Conservation (phyloP, 2,113 vertebrate genomes). For the Corythoichthys haematopterus region DNA sequence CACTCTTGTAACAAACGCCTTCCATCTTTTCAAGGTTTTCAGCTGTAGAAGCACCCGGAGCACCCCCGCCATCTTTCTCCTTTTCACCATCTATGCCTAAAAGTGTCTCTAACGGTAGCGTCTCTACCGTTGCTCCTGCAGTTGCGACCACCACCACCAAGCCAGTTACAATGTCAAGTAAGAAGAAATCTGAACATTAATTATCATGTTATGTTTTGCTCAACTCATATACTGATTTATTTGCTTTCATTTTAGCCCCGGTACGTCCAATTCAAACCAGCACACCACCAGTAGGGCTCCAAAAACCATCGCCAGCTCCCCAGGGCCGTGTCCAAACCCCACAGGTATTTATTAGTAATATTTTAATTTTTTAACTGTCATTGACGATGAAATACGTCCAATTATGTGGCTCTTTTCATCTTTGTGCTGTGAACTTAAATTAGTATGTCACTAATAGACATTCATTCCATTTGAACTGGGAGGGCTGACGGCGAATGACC, state of each 20-base stretch:
- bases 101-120: slow-evolving; percentile 39
- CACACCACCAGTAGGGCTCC: slow-evolving; percentile 53
- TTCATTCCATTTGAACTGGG: too few species aligned
- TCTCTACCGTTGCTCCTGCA: slow-evolving; percentile 4
- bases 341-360: slow-evolving; percentile 64
- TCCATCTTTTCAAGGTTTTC: slow-evolving; percentile 69
- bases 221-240: not conserved
- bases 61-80: slow-evolving; percentile 59
- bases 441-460: too few species aligned
- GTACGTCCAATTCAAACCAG: slow-evolving; percentile 64
- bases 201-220: not conserved
- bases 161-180: slow-evolving; percentile 54
- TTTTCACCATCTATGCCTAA: slow-evolving; percentile 73
- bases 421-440: too few species aligned
- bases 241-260: slow-evolving; percentile 38
- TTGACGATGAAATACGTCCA: too few species aligned
- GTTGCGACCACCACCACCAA: slow-evolving; percentile 25
- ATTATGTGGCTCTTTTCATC: too few species aligned
- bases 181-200: not conserved
- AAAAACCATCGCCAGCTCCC: slow-evolving; percentile 69
- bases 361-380: not conserved
- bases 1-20: not conserved
- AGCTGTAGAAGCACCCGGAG: slow-evolving; percentile 56
- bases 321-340: slow-evolving; percentile 62
- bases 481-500: too few species aligned